Percentiles rank a stretch among this genome's conserved stretches.
Evolutionary conservation across 2,113 vertebrate genomes (phyloP).

Genomic region (Erpornis zantholeuca): DNA sequence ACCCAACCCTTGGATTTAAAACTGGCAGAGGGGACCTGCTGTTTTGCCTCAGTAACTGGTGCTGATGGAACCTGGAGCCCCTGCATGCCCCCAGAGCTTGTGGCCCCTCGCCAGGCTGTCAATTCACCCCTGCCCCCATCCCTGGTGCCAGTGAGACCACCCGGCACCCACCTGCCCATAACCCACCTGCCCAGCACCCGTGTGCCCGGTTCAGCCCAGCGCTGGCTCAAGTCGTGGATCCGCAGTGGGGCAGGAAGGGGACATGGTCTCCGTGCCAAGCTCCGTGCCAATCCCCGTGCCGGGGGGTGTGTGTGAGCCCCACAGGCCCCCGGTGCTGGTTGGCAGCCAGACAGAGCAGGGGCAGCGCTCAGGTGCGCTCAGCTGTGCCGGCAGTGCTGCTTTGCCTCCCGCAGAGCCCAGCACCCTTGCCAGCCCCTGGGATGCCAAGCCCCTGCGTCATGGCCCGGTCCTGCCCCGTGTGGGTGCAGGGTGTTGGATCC

Average conservation of each 20-base stretch:
- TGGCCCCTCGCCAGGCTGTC: accelerated
- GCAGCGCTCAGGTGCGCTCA: background rate
- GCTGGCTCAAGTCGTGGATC: background rate
- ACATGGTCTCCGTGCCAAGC: accelerated
- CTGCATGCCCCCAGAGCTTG: too few relatives aligned
- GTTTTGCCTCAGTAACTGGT: background rate
- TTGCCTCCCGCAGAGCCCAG: background rate
- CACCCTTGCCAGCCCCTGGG: background rate
- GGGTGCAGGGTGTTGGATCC: background rate
- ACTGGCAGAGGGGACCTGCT: background rate
- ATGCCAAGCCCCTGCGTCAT: background rate
- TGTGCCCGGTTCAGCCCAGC: background rate
- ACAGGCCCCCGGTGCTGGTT: accelerated
- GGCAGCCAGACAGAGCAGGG: background rate
- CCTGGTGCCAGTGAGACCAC: background rate
- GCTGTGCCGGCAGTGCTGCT: background rate
- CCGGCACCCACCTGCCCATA: background rate
- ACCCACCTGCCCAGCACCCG: background rate
- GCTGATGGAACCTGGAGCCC: background rate
- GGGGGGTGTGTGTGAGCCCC: background rate
- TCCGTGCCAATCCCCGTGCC: background rate
- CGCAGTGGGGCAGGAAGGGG: accelerated
- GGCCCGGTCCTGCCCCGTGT: background rate
- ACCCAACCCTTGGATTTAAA: background rate
- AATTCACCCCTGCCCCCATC: background rate